Conservation (phyloP, 2,797 vertebrate species). For the Forpus xanthops region DNA sequence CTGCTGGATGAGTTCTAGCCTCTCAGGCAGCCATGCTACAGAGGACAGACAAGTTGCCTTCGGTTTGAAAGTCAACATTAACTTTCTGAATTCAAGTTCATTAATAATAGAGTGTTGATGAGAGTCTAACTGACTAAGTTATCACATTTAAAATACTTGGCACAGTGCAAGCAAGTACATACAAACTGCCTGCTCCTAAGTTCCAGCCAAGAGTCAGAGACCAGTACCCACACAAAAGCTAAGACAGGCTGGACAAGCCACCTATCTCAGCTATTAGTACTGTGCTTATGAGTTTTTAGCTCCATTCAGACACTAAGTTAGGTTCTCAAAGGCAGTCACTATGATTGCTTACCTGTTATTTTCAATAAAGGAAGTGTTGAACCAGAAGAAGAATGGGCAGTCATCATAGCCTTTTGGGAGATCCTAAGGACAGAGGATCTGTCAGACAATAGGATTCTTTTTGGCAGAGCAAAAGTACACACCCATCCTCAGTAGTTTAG, state of each 20-base stretch:
- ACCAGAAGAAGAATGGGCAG: slow-evolving; percentile 96
- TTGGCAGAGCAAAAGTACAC: neutral
- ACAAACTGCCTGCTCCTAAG: neutral
- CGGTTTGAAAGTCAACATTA: neutral
- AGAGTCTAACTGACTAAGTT: neutral
- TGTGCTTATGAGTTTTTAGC: neutral
- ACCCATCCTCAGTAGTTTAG: neutral
- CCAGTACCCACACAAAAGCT: neutral
- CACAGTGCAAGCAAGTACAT: neutral
- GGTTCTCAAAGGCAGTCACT: neutral
- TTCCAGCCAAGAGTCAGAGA: neutral
- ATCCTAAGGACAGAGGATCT: slow-evolving; percentile 73
- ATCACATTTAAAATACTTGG: neutral
- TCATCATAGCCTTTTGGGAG: slow-evolving; percentile 91
- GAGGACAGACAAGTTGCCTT: neutral
- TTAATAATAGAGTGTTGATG: neutral
- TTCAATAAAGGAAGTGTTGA: slow-evolving; percentile 90
- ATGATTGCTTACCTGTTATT: slow-evolving; percentile 82
- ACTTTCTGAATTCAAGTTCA: neutral
- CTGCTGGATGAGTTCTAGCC: neutral
- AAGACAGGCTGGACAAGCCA: neutral
- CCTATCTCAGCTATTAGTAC: neutral
- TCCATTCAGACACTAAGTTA: neutral
- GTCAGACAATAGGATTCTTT: neutral
- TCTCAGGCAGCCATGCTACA: neutral